Evolutionary conservation across 2,797 vertebrate genomes (phyloP).

Genomic region (Darevskia mixta): DNA sequence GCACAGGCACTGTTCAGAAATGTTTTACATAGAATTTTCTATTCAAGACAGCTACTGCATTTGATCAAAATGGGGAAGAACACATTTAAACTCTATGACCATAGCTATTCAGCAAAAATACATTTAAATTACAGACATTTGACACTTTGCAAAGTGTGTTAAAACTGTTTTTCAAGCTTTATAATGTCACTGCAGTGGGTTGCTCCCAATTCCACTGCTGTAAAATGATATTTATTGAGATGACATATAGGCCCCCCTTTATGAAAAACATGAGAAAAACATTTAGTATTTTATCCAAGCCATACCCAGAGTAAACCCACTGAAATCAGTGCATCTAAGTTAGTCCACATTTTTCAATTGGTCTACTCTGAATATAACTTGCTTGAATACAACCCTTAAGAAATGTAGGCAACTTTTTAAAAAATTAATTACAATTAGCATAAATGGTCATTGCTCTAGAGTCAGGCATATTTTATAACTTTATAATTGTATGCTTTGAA

Average conservation of each 20-base stretch:
- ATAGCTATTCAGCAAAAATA: neutral
- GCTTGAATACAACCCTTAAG: conserved; percentile 14
- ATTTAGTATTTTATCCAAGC: neutral
- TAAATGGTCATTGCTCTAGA: conserved; percentile 57
- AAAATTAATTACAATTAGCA: conserved; percentile 49
- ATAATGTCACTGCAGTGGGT: neutral
- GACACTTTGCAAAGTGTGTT: neutral
- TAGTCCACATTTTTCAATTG: no score
- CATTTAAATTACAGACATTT: neutral
- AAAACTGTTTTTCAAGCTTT: neutral
- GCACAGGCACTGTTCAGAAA: neutral
- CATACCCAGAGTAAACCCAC: no score
- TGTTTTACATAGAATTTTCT: neutral
- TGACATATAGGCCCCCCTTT: conserved; percentile 34
- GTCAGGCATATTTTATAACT: conserved; percentile 58
- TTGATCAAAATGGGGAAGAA: neutral
- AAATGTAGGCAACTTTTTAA: conserved; percentile 43
- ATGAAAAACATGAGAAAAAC: conserved; percentile 43
- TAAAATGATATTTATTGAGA: conserved; percentile 37
- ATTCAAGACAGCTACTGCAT: neutral
- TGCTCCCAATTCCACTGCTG: neutral
- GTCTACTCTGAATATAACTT: no score
- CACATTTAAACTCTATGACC: neutral
- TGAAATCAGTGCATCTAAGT: no score
- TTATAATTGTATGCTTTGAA: conserved; percentile 63